Evolutionary conservation across 92 coral and sea anemone genomes (phyloP), one percentile per base, ranked within the genome.

Genomic region (Siderastrea siderea): DNA sequence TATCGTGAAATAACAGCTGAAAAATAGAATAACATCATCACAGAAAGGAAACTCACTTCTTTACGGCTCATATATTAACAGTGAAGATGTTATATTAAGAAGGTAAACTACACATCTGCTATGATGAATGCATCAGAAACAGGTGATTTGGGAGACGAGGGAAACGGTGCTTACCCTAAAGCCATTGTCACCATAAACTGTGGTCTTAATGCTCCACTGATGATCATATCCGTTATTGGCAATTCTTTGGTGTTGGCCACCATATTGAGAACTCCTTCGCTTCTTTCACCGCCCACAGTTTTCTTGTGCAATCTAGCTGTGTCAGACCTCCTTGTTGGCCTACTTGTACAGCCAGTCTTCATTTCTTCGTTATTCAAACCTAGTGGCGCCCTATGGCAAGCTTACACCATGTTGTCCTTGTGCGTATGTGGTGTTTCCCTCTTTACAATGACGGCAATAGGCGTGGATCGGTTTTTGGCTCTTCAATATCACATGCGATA

Each of bases 261-360:
- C 47, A 48, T 79, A 43, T 79, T 65, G 62, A 50, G 26, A 50
- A 64, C 84, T 11, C 84, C 74, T 3, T 64, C 74, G 38, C 63
- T 50, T n/a, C 83, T 62, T 50, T 65, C 84, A 26, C 73, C 84
- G 9, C 50, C 84, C 26, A 50, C 3, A 1, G 17, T 38, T 50
- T 66, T 79, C 26, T 16, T 79, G 49, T 79, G 84, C 74, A 50
- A 19, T 79, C 71, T 79, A 3, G 84, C 74, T 7, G 43, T 65
- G 1, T 79, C 84, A 3, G 84, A 65, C 44, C 73, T 79, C 43
- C 74, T 79, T 3, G 84, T 79, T 51, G 84, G 84, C 1, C 60
- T 66, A 7, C 62, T 79, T 5, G 84, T 65, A 6, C 84, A 80
- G 17, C 84, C 84, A 2, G 11, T 80, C 2, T 52, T 16, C 46